A percentile compares a stretch with the other conserved stretches of the same genome.
phyloP scores from a whole-genome alignment of 2,888 invertebrate genomes.

The Calliopum simillimum region DNA sequence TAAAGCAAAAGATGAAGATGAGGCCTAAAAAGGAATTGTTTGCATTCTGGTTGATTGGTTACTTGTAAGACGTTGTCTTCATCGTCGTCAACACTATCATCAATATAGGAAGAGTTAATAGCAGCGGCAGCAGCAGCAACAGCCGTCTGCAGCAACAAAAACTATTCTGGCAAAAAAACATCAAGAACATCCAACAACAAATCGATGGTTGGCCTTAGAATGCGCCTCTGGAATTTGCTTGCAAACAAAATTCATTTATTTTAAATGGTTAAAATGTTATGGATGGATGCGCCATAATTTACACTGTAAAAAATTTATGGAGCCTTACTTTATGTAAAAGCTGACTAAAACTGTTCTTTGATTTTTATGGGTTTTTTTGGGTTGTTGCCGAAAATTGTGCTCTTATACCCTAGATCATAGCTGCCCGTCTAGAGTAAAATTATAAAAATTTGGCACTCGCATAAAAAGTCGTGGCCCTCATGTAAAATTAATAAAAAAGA shows the following conservation, averaged over 20 bases:
- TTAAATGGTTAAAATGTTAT: constrained; percentile 19
- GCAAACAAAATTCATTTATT: constrained; percentile 27
- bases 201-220: constrained; percentile 23
- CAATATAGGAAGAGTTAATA: not conserved
- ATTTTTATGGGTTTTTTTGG: too few relatives aligned
- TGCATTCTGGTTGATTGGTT: constrained; percentile 30
- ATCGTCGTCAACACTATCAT: constrained; percentile 18
- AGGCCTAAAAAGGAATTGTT: constrained; percentile 33
- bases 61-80: constrained; percentile 25
- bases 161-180: not conserved
- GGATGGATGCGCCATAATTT: constrained; percentile 5
- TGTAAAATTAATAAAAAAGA: too few relatives aligned
- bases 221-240: constrained; percentile 22
- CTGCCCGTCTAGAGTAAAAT: too few relatives aligned
- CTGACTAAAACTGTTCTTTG: too few relatives aligned
- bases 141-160: constrained; percentile 1
- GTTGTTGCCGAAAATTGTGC: too few relatives aligned
- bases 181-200: constrained; percentile 1
- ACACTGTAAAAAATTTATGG: not conserved
- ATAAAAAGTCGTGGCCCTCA: too few relatives aligned
- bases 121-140: not conserved
- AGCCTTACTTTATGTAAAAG: too few relatives aligned
- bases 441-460: too few relatives aligned
- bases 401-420: too few relatives aligned
- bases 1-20: not conserved